Conservation (phyloP, 1,140 invertebrate genomes). For the Callitettix versicolor region DNA sequence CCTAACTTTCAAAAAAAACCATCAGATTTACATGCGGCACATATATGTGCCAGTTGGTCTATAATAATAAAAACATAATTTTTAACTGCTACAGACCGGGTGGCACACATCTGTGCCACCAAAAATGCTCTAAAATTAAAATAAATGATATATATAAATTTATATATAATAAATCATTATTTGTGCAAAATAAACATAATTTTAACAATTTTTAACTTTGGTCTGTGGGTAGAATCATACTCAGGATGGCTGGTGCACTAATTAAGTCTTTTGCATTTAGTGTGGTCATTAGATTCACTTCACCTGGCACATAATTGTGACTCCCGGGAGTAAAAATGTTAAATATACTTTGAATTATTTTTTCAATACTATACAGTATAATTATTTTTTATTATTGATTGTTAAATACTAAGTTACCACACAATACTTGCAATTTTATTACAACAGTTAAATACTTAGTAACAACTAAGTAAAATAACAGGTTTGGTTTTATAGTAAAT, state of each 20-base stretch:
- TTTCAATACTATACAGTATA: no score
- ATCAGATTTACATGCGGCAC: neutral
- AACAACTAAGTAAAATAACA: no score
- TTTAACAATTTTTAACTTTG: conserved; percentile 16
- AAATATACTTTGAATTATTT: no score
- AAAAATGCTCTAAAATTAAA: neutral
- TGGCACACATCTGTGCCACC: neutral
- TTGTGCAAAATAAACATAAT: conserved; percentile 11
- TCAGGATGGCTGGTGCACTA: neutral
- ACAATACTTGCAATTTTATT: no score
- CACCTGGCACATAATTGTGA: conserved; percentile 19
- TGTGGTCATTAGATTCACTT: conserved; percentile 3
- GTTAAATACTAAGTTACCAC: no score
- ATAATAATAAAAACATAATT: neutral
- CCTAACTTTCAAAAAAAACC: neutral
- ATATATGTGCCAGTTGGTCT: conserved; percentile 1
- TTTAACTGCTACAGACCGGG: neutral
- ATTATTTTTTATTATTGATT: no score
- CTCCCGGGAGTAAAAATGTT: conserved; percentile 8
- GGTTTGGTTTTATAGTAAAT: no score
- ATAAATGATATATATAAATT: neutral
- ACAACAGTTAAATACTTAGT: no score
- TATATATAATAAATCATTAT: neutral
- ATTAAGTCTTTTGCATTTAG: conserved; percentile 3
- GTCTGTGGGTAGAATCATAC: conserved; percentile 2